Conservation (phyloP, 2,888 invertebrate genomes). For the Oasisia sp. region DNA sequence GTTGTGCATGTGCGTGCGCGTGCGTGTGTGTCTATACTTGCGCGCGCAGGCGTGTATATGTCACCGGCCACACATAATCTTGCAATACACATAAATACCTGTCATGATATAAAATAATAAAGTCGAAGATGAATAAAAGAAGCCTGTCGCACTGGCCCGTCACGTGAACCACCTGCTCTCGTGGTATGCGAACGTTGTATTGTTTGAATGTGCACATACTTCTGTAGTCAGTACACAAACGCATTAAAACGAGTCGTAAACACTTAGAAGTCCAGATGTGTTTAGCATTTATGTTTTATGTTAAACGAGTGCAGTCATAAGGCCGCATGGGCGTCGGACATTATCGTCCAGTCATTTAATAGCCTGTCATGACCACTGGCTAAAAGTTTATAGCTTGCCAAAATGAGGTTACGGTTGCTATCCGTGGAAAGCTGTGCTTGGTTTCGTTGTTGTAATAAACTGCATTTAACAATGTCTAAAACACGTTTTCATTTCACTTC, state of each 20-base stretch:
- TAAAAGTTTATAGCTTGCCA: not conserved
- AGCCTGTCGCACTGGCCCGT: not conserved
- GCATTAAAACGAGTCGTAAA: not conserved
- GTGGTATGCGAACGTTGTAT: not conserved
- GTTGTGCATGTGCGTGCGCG: too few relatives aligned
- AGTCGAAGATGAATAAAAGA: not conserved
- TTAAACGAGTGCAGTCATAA: not conserved
- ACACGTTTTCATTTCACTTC: not conserved
- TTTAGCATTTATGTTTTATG: not conserved
- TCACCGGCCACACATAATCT: not conserved
- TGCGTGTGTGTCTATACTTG: too few relatives aligned
- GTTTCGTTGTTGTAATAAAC: not conserved
- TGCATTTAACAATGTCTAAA: not conserved
- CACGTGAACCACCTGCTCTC: not conserved
- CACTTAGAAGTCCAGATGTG: not conserved
- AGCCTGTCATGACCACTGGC: not conserved
- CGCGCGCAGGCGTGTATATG: not conserved
- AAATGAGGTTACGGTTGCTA: not conserved
- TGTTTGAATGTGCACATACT: not conserved
- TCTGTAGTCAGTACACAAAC: not conserved
- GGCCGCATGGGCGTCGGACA: not conserved
- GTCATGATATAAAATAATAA: not conserved
- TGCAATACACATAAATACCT: not conserved
- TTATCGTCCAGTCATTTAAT: not conserved
- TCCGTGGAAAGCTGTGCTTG: not conserved